These are phyloP conservation scores for Porites lutea DNA, from an alignment of 64 coral and sea anemone species.

Conservation along the genomic window DNA sequence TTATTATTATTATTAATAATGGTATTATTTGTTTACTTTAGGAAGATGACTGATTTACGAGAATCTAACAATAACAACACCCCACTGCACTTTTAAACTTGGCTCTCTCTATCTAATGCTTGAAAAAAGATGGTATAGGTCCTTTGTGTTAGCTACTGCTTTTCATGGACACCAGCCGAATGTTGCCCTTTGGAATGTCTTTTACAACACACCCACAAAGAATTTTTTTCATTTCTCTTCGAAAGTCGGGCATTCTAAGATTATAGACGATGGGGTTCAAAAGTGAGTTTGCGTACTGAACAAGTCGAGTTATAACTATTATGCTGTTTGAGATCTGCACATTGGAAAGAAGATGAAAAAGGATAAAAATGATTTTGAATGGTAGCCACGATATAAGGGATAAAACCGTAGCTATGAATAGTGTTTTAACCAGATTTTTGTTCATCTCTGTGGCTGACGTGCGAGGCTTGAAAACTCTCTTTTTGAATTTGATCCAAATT, in stretches of 20 bases:
- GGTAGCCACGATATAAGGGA: neutral
- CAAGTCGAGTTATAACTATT: neutral
- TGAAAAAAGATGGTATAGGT: too few relatives aligned
- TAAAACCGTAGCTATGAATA: neutral
- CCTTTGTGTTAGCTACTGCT: neutral
- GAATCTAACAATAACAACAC: too few relatives aligned
- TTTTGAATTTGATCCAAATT: conserved; percentile 26
- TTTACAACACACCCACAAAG: neutral
- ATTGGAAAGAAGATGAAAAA: neutral
- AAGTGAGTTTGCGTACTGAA: conserved; percentile 3
- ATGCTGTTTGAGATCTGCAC: neutral
- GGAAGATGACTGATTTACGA: too few relatives aligned
- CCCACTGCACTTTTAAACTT: too few relatives aligned
- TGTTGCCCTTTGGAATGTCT: neutral
- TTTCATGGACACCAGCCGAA: neutral
- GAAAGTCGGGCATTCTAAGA: neutral
- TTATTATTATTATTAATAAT: too few relatives aligned
- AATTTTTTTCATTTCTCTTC: neutral
- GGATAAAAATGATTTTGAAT: neutral
- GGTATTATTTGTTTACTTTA: too few relatives aligned
- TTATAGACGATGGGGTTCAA: neutral
- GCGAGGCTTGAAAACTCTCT: neutral
- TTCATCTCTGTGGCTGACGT: neutral
- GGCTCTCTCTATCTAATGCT: too few relatives aligned
- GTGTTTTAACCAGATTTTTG: conserved; percentile 7